Evolutionary conservation across 2,888 invertebrate genomes (phyloP).

Genomic region (Drosophila nr. fundita): DNA sequence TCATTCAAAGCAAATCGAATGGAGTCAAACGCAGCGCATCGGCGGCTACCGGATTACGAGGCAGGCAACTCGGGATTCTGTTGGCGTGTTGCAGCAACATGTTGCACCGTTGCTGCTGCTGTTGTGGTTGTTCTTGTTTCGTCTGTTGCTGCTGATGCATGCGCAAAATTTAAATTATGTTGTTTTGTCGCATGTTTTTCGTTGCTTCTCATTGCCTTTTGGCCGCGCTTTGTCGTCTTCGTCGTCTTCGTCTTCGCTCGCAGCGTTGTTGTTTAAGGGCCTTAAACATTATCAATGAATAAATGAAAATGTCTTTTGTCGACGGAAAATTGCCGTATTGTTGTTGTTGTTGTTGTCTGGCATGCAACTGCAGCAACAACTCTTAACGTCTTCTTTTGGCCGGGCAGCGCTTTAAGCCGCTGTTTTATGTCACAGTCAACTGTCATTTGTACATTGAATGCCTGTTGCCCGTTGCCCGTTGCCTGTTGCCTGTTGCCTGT

Average conservation of each 20-base stretch:
- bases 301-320: constrained; percentile 83
- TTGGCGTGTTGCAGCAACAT: constrained; percentile 78
- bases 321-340: constrained; percentile 66
- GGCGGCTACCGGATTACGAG: constrained; percentile 73
- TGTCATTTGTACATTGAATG: constrained; percentile 81
- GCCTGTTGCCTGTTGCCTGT: constrained; percentile 6
- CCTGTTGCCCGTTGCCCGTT: constrained; percentile 19
- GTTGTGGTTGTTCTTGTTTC: constrained; percentile 13
- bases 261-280: constrained; percentile 44
- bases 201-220: constrained; percentile 49
- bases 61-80: constrained; percentile 26
- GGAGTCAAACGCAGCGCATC: constrained; percentile 39
- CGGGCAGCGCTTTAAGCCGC: constrained; percentile 70
- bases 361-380: constrained; percentile 58
- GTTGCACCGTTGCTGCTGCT: constrained; percentile 55
- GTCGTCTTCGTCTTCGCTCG: constrained; percentile 24
- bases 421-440: constrained; percentile 83
- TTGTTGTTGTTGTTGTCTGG: constrained; percentile 51
- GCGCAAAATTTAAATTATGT: constrained; percentile 83
- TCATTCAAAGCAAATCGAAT: constrained; percentile 81
- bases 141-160: constrained; percentile 58
- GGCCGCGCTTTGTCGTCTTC: constrained; percentile 57
- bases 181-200: constrained; percentile 82
- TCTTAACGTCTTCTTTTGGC: constrained; percentile 80
- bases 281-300: constrained; percentile 80